A percentile compares a stretch with the other conserved stretches of the same genome.
These are phyloP conservation scores for Drosophila carrolli DNA, from an alignment of 1,140 invertebrate genomes.

Conservation along the genomic window DNA sequence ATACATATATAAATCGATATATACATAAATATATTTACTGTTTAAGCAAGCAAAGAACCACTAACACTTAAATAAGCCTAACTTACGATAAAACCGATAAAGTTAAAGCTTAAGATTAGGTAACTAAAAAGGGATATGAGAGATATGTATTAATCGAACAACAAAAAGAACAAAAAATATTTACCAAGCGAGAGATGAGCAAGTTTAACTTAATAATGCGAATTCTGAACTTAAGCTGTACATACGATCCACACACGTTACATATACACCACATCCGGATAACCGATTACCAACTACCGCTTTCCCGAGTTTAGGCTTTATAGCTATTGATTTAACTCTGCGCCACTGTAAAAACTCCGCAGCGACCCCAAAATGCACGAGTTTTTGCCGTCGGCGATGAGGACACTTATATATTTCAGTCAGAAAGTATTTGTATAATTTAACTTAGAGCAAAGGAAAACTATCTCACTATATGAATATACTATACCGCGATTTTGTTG, in stretches of 20 bases:
- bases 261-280: conserved; percentile 36
- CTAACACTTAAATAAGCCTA: conserved; percentile 81
- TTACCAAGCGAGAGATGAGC: conserved; percentile 53
- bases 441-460: conserved; percentile 3
- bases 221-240: conserved; percentile 62
- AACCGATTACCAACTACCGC: conserved; percentile 16
- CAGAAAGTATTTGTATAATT: conserved; percentile 33
- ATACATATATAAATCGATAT: conserved; percentile 61
- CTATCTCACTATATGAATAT: conserved; percentile 10
- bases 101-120: conserved; percentile 65
- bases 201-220: conserved; percentile 63
- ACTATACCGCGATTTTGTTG: conserved; percentile 22
- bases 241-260: conserved; percentile 37
- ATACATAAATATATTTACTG: conserved; percentile 62
- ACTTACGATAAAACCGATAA: conserved; percentile 62
- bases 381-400: conserved; percentile 48
- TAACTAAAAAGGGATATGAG: conserved; percentile 48
- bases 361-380: conserved; percentile 60
- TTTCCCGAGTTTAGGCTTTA: conserved; percentile 29
- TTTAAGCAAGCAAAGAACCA: conserved; percentile 81
- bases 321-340: conserved; percentile 24
- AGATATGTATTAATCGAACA: conserved; percentile 70
- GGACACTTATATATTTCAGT: conserved; percentile 6
- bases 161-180: conserved; percentile 57
- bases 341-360: conserved; percentile 45